Percentiles rank a stretch among this genome's conserved stretches.
Conservation (phyloP, 2,888 invertebrate species). For the Drosophila nigritarsus region DNA sequence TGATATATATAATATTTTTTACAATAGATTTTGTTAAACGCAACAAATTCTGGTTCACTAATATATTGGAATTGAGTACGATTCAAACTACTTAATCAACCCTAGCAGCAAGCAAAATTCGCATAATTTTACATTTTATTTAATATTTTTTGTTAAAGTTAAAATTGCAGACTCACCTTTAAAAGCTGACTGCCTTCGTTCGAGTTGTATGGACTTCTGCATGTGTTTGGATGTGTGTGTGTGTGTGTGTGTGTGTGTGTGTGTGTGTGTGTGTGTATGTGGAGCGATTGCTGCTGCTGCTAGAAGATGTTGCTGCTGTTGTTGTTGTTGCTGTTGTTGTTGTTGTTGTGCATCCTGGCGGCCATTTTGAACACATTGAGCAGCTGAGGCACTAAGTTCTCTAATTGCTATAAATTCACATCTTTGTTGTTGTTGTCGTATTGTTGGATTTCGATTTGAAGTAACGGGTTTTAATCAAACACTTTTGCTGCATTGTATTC, state of each 20-base stretch:
- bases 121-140: slow-evolving; percentile 9
- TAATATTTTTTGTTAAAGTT: slow-evolving; percentile 4
- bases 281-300: slow-evolving; percentile 39
- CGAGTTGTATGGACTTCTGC: slow-evolving; percentile 16
- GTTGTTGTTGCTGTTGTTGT: slow-evolving; percentile 22
- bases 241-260: no score
- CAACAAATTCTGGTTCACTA: background rate
- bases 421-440: slow-evolving; percentile 36
- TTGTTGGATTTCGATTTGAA: slow-evolving; percentile 27
- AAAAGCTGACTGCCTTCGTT: slow-evolving; percentile 44
- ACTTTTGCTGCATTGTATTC: slow-evolving; percentile 59
- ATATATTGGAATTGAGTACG: background rate
- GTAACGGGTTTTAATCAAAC: slow-evolving; percentile 45
- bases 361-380: slow-evolving; percentile 66
- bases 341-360: slow-evolving; percentile 70
- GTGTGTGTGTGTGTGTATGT: slow-evolving; percentile 20
- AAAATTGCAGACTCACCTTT: slow-evolving; percentile 65
- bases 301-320: slow-evolving; percentile 43
- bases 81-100: slow-evolving; percentile 15
- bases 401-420: slow-evolving; percentile 49
- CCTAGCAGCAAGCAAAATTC: slow-evolving; percentile 5
- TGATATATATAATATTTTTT: background rate
- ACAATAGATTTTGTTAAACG: background rate
- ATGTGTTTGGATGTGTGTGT: slow-evolving; percentile 38
- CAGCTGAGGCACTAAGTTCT: slow-evolving; percentile 52